phyloP scores from a whole-genome alignment of 1,140 invertebrate genomes.

The Bathynomus jamesi region DNA sequence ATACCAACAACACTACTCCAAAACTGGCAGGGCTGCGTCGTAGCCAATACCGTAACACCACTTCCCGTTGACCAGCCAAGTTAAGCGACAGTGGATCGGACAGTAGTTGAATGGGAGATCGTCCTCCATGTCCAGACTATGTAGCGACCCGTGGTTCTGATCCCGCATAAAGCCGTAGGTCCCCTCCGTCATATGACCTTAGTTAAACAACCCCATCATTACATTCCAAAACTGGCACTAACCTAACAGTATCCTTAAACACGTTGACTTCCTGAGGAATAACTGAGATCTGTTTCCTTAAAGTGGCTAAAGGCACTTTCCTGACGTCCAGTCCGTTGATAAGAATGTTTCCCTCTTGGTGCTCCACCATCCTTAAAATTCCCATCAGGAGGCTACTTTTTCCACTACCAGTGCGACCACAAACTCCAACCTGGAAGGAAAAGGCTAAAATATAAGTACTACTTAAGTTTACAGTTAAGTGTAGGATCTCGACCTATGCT shows the following conservation, averaged over 20 bases:
- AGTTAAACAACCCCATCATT: background rate
- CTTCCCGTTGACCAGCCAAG: background rate
- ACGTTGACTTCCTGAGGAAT: conserved; percentile 57
- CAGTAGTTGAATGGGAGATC: background rate
- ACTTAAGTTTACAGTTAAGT: too few species aligned
- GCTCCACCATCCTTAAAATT: conserved; percentile 57
- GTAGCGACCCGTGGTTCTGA: background rate
- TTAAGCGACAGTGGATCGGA: background rate
- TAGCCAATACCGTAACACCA: too few species aligned
- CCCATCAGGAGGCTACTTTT: conserved; percentile 66
- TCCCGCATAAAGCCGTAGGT: background rate
- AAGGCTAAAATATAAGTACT: background rate
- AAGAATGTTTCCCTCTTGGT: conserved; percentile 55
- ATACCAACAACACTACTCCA: too few species aligned
- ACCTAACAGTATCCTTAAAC: conserved; percentile 53
- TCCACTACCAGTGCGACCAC: conserved; percentile 68
- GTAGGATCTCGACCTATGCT: too few species aligned
- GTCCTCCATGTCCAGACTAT: background rate
- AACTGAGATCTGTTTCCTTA: conserved; percentile 56
- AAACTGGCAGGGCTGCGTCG: too few species aligned
- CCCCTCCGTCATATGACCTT: background rate
- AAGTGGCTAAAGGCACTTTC: conserved; percentile 57
- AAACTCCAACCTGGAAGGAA: conserved; percentile 59
- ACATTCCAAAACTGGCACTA: too few species aligned
- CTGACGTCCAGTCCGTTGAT: conserved; percentile 60